These are phyloP conservation scores for Lithobates pipiens DNA, from an alignment of 2,797 vertebrate species.

Conservation along the genomic window DNA sequence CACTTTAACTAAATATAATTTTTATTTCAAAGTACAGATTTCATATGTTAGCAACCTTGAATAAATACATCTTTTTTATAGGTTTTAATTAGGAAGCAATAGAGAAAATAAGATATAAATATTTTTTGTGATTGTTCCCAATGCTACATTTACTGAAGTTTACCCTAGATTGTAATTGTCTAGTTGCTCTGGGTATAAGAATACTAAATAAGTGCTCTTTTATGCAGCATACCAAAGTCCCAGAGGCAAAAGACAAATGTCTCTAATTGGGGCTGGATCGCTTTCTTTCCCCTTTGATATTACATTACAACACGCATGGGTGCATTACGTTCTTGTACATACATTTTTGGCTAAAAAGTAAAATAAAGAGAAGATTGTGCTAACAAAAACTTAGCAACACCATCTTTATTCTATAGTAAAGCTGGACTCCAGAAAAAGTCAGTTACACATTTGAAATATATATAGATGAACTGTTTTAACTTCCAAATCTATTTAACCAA, in stretches of 20 bases:
- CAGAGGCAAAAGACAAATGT: constrained; percentile 19
- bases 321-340: neutral
- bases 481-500: too few relatives aligned
- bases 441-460: too few relatives aligned
- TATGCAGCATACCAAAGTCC: neutral
- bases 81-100: neutral
- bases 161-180: neutral
- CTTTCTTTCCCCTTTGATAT: neutral
- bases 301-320: neutral
- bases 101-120: neutral
- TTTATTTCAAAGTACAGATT: neutral
- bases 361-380: neutral
- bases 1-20: too few relatives aligned
- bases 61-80: neutral
- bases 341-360: neutral
- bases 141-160: neutral
- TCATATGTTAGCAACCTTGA: neutral
- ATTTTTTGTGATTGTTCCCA: neutral
- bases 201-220: neutral
- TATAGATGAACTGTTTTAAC: too few relatives aligned
- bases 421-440: too few relatives aligned
- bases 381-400: neutral
- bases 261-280: neutral
- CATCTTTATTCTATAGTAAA: neutral
- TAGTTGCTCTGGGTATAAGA: neutral